These are phyloP conservation scores for Apomyelois bistriatella DNA, from an alignment of 2,888 invertebrate species.

Conservation along the genomic window DNA sequence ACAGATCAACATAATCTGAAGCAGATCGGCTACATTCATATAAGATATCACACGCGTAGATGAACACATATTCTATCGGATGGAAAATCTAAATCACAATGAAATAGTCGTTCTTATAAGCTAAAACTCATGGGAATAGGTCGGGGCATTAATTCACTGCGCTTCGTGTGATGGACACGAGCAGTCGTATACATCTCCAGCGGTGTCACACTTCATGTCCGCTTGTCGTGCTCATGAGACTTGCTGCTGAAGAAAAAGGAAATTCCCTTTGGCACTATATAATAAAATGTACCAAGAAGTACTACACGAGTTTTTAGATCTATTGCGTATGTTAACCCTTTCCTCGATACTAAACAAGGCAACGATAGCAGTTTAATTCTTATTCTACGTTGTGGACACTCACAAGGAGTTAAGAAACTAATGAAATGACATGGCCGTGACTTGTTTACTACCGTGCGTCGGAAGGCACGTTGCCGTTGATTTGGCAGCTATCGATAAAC, in stretches of 20 bases:
- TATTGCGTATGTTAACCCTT: too few species aligned
- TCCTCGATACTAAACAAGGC: too few species aligned
- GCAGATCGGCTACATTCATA: background rate
- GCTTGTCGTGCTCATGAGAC: conserved; percentile 17
- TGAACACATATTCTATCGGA: conserved; percentile 2
- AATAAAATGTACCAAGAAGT: background rate
- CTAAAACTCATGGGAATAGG: conserved; percentile 18
- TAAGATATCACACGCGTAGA: background rate
- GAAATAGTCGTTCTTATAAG: background rate
- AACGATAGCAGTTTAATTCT: too few species aligned
- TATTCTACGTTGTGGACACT: too few species aligned
- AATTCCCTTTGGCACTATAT: background rate
- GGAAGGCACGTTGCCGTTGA: too few species aligned
- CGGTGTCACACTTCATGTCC: conserved; percentile 24
- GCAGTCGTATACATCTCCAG: conserved; percentile 8
- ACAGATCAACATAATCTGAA: background rate
- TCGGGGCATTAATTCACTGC: conserved; percentile 18
- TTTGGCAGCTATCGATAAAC: too few species aligned
- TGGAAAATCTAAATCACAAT: conserved; percentile 7
- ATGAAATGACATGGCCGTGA: too few species aligned
- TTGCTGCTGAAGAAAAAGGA: conserved; percentile 14
- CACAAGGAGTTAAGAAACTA: too few species aligned
- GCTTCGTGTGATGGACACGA: conserved; percentile 15
- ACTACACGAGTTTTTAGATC: too few species aligned
- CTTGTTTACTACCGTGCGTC: too few species aligned